Evolutionary conservation across 2,113 vertebrate species (phyloP), one percentile per base, ranked within the genome.

Genomic region (Phylloscopus trochilus): DNA sequence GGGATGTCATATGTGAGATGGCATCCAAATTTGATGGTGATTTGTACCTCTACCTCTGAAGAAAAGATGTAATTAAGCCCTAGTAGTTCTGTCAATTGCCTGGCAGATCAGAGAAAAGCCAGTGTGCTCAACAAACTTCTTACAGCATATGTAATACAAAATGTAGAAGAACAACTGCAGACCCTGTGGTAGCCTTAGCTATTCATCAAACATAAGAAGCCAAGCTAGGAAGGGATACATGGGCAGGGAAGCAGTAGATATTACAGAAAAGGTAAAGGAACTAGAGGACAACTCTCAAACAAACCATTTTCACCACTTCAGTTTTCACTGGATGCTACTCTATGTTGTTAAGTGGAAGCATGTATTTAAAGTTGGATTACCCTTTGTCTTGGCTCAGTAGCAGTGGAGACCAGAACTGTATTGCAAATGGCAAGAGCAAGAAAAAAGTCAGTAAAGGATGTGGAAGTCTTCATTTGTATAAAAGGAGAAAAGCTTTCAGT

Each of bases 391-490:
- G 98, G 98, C 90, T 98, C 97, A 2, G 98, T 99, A 96, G 98
- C 97, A 93, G 98, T 99, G 95, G 99, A 99, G 96, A 99, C 99
- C 97, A 99, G 96, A 94, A 99, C 99, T 1, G 99, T 99, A 97
- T 99, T 99, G 97, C 99, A 99, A 98, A 99, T 98, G 95, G 98
- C 97, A 43, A 99, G 98, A 85, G 99, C 98, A 82, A 99, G 97
- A 90, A 99, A 99, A 96, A 99, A 99, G 92, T 99, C 99, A 74
- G 98, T 98, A 94, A 98, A 96, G 52, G 97, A 96, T 78, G 98
- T 97, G 53, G 96, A 95, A 87, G 92, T n/a, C 55, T 79, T 96
- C 39, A 9, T 21, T 12, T 73, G 68, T 16, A 39, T 53, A 68
- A 92, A 92, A 6, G 96, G 73, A 51, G 98, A 86, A 62, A 97